phyloP scores from a whole-genome alignment of 2,888 invertebrate genomes.

The Chrysomela aeneicollis region DNA sequence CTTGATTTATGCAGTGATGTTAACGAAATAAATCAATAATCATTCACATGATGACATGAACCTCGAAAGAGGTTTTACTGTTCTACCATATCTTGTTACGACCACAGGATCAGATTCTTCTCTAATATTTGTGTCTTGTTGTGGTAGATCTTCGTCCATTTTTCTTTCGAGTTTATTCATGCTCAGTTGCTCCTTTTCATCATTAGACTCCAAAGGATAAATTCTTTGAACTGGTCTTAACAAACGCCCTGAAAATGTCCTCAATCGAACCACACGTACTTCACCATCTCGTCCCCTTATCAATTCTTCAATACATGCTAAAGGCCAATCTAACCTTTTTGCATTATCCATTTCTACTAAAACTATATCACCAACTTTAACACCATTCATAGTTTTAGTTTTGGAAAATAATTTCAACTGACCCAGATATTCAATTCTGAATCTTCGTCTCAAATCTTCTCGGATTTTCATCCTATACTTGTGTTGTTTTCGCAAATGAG shows the following conservation, averaged over 20 bases:
- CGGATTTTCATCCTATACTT: constrained; percentile 11
- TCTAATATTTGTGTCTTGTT: no score
- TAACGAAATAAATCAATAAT: no score
- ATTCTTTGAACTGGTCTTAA: neutral
- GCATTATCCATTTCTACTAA: constrained; percentile 15
- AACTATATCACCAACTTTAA: constrained; percentile 19
- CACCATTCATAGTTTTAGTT: neutral
- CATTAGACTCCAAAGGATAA: no score
- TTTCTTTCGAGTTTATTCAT: no score
- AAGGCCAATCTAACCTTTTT: constrained; percentile 23
- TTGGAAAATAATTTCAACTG: constrained; percentile 11
- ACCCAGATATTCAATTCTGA: constrained; percentile 20
- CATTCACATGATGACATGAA: no score
- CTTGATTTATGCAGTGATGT: no score
- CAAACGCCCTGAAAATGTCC: no score
- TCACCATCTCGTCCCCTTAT: constrained; percentile 4
- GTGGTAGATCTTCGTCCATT: no score
- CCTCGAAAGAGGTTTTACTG: no score
- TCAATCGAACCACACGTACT: constrained; percentile 9
- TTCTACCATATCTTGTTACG: no score
- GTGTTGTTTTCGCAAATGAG: neutral
- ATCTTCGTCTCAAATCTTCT: constrained; percentile 12
- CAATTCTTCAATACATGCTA: constrained; percentile 16
- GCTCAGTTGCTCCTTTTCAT: no score
- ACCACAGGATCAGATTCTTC: no score